A percentile compares a stretch with the other conserved stretches of the same genome.
Conservation (phyloP, 1,140 invertebrate species). For the Bombus confusus region DNA sequence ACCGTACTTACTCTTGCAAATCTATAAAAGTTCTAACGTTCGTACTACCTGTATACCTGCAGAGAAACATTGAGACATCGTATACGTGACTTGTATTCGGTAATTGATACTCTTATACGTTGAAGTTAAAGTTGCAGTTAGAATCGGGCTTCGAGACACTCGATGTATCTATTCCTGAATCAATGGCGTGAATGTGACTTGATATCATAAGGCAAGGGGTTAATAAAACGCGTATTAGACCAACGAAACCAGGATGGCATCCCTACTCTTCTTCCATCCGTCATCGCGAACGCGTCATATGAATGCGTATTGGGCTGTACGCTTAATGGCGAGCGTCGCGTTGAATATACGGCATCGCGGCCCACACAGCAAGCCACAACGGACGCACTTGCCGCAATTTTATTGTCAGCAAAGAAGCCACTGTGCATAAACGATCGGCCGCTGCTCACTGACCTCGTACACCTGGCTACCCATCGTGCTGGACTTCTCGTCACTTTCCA, state of each 20-base stretch:
- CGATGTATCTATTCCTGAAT: too few species aligned
- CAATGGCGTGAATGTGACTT: background rate
- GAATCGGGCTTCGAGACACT: too few species aligned
- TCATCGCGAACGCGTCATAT: slow-evolving; percentile 52
- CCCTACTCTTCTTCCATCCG: background rate
- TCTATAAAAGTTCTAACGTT: too few species aligned
- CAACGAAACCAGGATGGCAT: background rate
- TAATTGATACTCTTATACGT: too few species aligned
- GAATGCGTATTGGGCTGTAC: slow-evolving; percentile 61
- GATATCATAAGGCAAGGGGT: background rate
- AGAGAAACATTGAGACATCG: too few species aligned
- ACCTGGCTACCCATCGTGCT: slow-evolving; percentile 65
- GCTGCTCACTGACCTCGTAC: slow-evolving; percentile 72
- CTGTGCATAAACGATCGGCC: slow-evolving; percentile 78
- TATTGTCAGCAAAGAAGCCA: slow-evolving; percentile 76
- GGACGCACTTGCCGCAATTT: slow-evolving; percentile 76
- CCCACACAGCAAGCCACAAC: slow-evolving; percentile 68
- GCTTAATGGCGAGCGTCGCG: slow-evolving; percentile 63
- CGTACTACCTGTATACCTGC: too few species aligned
- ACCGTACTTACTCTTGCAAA: too few species aligned
- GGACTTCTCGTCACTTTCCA: background rate
- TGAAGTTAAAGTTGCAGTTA: too few species aligned
- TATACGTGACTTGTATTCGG: too few species aligned
- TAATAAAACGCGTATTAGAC: background rate
- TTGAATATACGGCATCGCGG: slow-evolving; percentile 61